Conservation (phyloP, 2,113 vertebrate species). For the Hymenochirus boettgeri region DNA sequence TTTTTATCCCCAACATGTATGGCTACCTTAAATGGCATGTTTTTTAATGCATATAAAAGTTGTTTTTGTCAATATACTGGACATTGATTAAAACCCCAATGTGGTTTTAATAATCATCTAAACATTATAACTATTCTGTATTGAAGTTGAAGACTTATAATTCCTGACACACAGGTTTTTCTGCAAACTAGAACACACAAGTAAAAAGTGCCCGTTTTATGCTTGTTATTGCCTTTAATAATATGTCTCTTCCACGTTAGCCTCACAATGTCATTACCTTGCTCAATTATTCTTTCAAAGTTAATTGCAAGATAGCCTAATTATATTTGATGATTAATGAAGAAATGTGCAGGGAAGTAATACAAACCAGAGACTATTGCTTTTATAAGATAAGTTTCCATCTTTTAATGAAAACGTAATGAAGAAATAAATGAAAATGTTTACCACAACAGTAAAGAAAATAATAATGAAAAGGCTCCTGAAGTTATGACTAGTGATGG, state of each 20-base stretch:
- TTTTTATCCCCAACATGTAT: no score
- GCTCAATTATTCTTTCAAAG: constrained; percentile 40
- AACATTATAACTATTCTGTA: no score
- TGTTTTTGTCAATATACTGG: no score
- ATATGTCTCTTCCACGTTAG: constrained; percentile 22
- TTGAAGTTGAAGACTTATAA: no score
- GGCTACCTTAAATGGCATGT: no score
- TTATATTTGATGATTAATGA: constrained; percentile 44
- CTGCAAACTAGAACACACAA: constrained; percentile 27
- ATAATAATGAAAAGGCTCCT: constrained; percentile 16
- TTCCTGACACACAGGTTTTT: neutral
- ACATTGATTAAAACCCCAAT: no score
- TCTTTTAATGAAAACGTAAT: constrained; percentile 38
- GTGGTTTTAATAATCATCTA: no score
- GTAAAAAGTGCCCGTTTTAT: constrained; percentile 23
- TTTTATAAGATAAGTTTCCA: constrained; percentile 40
- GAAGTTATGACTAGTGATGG: no score
- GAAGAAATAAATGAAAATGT: constrained; percentile 32
- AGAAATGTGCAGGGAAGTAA: constrained; percentile 33
- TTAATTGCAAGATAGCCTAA: constrained; percentile 41
- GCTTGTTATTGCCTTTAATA: constrained; percentile 5
- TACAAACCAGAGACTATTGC: constrained; percentile 36
- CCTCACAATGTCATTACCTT: constrained; percentile 39
- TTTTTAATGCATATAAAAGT: no score
- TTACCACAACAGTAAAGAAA: constrained; percentile 22